phyloP scores from a whole-genome alignment of 2,113 vertebrate species.

The Mus musculus region DNA sequence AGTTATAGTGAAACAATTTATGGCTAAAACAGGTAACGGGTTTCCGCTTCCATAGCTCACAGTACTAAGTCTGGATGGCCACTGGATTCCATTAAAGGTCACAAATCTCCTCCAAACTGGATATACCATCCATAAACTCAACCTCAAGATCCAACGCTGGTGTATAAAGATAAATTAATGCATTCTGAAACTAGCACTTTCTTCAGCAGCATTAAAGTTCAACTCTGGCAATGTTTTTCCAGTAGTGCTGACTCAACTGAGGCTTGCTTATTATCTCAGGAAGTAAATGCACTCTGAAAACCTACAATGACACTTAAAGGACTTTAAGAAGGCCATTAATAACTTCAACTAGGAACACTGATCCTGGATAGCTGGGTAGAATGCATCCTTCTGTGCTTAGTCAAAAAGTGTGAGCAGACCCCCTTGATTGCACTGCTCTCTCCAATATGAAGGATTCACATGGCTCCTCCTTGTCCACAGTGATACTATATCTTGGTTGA shows the following conservation, averaged over 20 bases:
- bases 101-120: constrained; percentile 38
- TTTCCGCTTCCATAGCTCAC: constrained; percentile 16
- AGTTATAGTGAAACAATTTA: not conserved
- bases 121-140: constrained; percentile 51
- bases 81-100: not conserved
- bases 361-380: constrained; percentile 55
- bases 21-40: not conserved
- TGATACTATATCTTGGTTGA: constrained; percentile 58
- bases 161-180: constrained; percentile 7
- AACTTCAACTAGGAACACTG: constrained; percentile 64
- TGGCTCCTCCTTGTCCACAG: constrained; percentile 46
- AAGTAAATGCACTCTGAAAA: constrained; percentile 66
- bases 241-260: constrained; percentile 26
- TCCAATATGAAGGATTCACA: constrained; percentile 54
- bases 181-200: constrained; percentile 62
- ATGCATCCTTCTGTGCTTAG: constrained; percentile 56
- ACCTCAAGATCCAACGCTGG: constrained; percentile 49
- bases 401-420: constrained; percentile 55
- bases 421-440: constrained; percentile 56
- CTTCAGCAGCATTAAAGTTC: constrained; percentile 56
- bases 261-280: constrained; percentile 59
- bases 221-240: constrained; percentile 49
- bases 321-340: constrained; percentile 59
- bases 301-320: constrained; percentile 49
- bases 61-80: not conserved